phyloP scores from a whole-genome alignment of 1,140 invertebrate genomes.

The Drosophila sulfurigaster region DNA sequence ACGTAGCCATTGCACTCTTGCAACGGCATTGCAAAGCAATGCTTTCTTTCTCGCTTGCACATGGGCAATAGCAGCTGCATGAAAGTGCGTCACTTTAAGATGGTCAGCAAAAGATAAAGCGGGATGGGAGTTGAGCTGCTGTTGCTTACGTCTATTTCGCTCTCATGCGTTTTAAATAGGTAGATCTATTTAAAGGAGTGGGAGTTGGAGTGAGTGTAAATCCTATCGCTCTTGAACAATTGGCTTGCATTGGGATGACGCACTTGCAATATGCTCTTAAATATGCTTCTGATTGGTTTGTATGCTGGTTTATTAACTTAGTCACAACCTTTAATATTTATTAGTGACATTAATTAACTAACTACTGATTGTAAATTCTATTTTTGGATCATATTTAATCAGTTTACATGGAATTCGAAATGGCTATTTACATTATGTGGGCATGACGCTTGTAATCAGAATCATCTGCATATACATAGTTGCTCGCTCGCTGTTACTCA shows the following conservation, averaged over 20 bases:
- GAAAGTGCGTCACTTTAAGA: constrained; percentile 13
- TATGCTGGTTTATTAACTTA: neutral
- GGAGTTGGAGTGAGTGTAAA: neutral
- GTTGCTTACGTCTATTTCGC: neutral
- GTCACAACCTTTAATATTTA: no score
- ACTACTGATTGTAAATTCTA: no score
- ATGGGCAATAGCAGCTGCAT: neutral
- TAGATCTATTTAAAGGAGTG: neutral
- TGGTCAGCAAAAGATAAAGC: neutral
- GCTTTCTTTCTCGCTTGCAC: neutral
- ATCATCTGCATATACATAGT: constrained; percentile 1
- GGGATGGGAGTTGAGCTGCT: neutral
- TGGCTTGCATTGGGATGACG: neutral
- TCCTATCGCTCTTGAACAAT: neutral
- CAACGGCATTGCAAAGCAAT: constrained; percentile 23
- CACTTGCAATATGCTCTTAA: neutral
- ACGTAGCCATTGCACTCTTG: constrained; percentile 1
- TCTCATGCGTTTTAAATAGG: neutral
- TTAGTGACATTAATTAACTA: no score
- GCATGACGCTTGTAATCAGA: neutral
- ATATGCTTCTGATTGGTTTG: neutral
- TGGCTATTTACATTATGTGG: no score
- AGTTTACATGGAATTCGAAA: no score
- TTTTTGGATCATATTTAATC: no score
- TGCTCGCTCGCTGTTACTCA: neutral